Evolutionary conservation across 2,113 vertebrate genomes (phyloP).

Genomic region (Dasyprocta punctata): DNA sequence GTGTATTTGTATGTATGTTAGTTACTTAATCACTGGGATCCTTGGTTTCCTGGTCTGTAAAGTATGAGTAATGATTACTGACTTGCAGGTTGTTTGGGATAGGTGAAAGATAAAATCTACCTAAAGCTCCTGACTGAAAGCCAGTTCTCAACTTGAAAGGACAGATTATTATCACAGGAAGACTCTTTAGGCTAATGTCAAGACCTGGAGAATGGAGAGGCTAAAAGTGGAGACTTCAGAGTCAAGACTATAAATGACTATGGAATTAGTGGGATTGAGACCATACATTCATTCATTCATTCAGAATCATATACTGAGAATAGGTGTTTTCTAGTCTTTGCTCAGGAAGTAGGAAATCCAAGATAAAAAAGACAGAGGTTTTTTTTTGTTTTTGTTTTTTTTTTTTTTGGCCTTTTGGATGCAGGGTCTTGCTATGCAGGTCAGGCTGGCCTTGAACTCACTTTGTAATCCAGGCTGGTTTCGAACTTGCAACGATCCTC

Average conservation of each 20-base stretch:
- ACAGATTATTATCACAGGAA: background rate
- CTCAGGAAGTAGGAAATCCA: background rate
- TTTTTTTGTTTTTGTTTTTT: no score
- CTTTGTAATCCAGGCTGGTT: no score
- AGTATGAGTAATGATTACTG: background rate
- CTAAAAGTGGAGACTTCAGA: background rate
- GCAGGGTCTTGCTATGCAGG: no score
- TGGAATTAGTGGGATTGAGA: background rate
- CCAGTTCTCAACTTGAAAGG: background rate
- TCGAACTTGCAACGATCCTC: no score
- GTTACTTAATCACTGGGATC: background rate
- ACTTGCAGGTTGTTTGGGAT: background rate
- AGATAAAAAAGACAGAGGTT: background rate
- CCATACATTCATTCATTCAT: background rate
- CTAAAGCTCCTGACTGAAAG: background rate
- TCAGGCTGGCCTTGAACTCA: no score
- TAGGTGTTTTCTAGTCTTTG: background rate
- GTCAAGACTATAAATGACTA: background rate
- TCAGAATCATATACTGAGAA: background rate
- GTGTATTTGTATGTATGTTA: background rate
- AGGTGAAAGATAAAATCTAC: background rate
- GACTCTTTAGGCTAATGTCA: background rate
- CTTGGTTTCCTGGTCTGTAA: constrained; percentile 32
- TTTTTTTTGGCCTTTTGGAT: no score
- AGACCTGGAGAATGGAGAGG: background rate